Evolutionary conservation across 2,888 invertebrate genomes (phyloP), one percentile per base, ranked within the genome.

Genomic region (Rhagium mordax): DNA sequence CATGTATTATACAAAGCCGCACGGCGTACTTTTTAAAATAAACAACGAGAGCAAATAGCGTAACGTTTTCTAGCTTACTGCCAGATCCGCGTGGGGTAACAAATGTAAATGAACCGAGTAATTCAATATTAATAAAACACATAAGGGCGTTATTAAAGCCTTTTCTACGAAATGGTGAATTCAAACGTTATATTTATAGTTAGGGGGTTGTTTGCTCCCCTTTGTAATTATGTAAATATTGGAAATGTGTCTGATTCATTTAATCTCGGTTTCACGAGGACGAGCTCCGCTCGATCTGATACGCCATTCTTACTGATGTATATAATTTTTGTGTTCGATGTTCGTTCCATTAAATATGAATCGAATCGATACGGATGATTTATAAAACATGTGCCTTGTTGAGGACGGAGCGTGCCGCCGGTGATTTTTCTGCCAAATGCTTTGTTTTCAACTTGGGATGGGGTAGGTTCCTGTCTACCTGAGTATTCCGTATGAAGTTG

Each of bases 211-310:
- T 68, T 59, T 33, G 47, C 64, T 27, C 59, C 61, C 61, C 64
- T 53, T 64, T 10, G 55, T 70, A 70, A 70, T 70, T 70, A 70
- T 70, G 70, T 70, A 70, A 70, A 70, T 70, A 70, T 70, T 70
- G 70, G 62, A 70, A 70, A 70, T 70, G 18, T 61, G 53, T 70
- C 62, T 62, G 62, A 61, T 55, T 69, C 65, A 53, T 65, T 65
- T 65, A 65, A 65, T 65, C 53, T 65, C 65, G 18, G 53, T 65
- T 65, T 29, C 65, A 65, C n/a, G 65, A 65, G 51, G 51, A 65
- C n/a, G 53, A 5, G 53, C 21, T 33, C 51, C 13, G 20, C 53
- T 49, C 41, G 33, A 33, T 65, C 33, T 59, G 18, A 59, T 33
- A 59, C 33, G 3, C 15, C 15, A 59, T 27, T 59, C 59, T 29